Base-by-base conservation (phyloP, 2,888 invertebrate genomes). In the Colletes collaris region DNA sequence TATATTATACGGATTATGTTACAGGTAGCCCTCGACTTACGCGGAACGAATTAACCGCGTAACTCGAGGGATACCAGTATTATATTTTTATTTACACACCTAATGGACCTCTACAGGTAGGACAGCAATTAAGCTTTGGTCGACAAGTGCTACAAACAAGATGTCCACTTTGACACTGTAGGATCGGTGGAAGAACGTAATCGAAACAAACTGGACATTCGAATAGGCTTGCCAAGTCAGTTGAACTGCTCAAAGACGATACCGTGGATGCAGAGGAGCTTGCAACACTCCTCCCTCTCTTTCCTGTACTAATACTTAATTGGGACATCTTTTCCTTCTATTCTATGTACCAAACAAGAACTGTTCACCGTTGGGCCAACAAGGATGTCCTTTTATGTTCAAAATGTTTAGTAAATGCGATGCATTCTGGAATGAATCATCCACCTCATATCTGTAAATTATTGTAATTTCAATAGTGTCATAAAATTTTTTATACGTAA, bases 151-250 rank as follows among this genome's bases (percentile, higher is more conserved):
- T 98, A 94, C 99, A 99, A 78, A 99, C 99, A 91, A 99, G 95
- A 94, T 99, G 99, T 81, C 99, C 99, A 93, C 98, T 98, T 93
- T 98, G 98, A 93, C 99, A 99, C 93, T 99, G 99, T 93, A 99
- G 95, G 90, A 99, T 99, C 53, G 99, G 99, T 84, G 99, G 99
- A 92, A 99, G 94, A 84, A 99, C 99, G 95, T 99, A 99, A 94
- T 99, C 99, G 93, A 99, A 99, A 94, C 99, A 99, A 85, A 99
- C 99, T 52, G 98, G 98, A 93, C 98, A 98, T 93, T 98, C 98
- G 93, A 98, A 98, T 67, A 98, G 94, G 82, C 97, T 97, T 83
- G 98, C 97, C 91, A 98, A 94, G 93, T 98, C 98, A 89, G 97
- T 96, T 67, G 97, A 96, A 94, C 97, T 95, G 91, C 95, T 95